These are phyloP conservation scores for Stomatorhinus ivindoensis DNA, from an alignment of 2,113 vertebrate species.

Conservation along the genomic window DNA sequence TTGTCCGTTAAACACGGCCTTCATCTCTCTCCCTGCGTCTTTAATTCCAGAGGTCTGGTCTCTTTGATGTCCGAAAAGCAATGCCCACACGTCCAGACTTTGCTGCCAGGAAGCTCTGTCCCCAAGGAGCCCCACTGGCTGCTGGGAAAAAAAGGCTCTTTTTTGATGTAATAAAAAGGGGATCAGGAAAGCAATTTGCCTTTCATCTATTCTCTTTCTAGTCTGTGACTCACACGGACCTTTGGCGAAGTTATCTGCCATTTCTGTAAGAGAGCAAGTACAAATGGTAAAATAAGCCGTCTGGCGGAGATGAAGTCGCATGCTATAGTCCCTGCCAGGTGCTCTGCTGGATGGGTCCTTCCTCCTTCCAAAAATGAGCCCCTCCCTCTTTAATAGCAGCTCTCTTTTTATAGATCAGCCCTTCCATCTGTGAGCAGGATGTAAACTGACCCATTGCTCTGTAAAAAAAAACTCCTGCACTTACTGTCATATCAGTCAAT, in stretches of 20 bases:
- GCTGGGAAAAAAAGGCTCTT: conserved; percentile 47
- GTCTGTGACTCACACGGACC: conserved; percentile 55
- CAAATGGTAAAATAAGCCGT: conserved; percentile 36
- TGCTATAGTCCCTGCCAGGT: not conserved
- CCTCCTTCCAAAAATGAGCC: not conserved
- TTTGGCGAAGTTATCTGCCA: conserved; percentile 41
- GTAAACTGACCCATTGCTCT: not conserved
- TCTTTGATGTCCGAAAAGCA: conserved; percentile 56
- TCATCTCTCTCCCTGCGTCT: conserved; percentile 14
- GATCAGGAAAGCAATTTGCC: conserved; percentile 59
- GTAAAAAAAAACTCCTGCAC: not conserved
- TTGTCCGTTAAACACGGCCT: conserved; percentile 10
- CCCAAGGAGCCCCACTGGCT: conserved; percentile 55
- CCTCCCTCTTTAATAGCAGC: not conserved
- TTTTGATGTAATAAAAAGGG: conserved; percentile 65
- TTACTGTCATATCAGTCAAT: not conserved
- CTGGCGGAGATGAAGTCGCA: conserved; percentile 23
- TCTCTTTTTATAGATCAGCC: not conserved
- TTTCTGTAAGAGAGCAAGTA: conserved; percentile 40
- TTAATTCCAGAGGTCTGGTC: conserved; percentile 34
- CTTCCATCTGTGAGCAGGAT: not conserved
- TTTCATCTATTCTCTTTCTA: conserved; percentile 58
- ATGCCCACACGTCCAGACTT: conserved; percentile 60
- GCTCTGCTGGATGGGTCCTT: not conserved
- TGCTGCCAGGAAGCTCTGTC: conserved; percentile 63